A percentile compares a stretch with the other conserved stretches of the same genome.
Conservation (phyloP, 1,140 invertebrate genomes). For the Heliothis virescens region DNA sequence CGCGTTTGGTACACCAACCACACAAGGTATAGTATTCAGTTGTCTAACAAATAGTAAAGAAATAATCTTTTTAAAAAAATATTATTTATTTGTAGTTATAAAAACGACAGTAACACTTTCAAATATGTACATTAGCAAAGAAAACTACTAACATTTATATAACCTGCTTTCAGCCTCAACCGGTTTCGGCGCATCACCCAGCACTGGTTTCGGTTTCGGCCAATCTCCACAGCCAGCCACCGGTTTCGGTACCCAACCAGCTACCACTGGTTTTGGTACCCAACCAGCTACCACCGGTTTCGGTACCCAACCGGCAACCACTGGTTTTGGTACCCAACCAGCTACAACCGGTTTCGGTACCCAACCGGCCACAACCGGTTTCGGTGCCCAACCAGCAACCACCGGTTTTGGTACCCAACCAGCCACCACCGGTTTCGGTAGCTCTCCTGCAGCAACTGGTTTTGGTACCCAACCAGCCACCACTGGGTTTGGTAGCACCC, state of each 20-base stretch:
- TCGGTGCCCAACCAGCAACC: conserved; percentile 52
- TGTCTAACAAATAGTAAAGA: too few relatives aligned
- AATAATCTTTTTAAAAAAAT: conserved; percentile 10
- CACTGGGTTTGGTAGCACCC: conserved; percentile 48
- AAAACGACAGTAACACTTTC: background rate
- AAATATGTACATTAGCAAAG: too few relatives aligned
- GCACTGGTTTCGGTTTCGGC: conserved; percentile 1
- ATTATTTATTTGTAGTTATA: too few relatives aligned
- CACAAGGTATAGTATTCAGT: conserved; percentile 63
- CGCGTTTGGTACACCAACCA: conserved; percentile 68
- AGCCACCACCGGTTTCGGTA: conserved; percentile 1
- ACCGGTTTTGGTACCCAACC: background rate
- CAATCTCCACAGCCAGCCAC: background rate
- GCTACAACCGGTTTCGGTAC: conserved; percentile 15
- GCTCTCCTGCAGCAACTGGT: background rate
- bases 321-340: conserved; percentile 49
- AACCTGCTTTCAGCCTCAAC: background rate
- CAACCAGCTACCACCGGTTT: conserved; percentile 43
- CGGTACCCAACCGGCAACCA: conserved; percentile 21
- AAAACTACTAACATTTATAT: background rate
- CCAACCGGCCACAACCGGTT: conserved; percentile 6
- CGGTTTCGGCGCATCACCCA: conserved; percentile 13
- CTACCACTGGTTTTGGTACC: background rate
- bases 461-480: conserved; percentile 18
- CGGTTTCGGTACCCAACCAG: background rate